Base-by-base conservation (phyloP, 2,888 invertebrate species). In the Busseola fusca region DNA sequence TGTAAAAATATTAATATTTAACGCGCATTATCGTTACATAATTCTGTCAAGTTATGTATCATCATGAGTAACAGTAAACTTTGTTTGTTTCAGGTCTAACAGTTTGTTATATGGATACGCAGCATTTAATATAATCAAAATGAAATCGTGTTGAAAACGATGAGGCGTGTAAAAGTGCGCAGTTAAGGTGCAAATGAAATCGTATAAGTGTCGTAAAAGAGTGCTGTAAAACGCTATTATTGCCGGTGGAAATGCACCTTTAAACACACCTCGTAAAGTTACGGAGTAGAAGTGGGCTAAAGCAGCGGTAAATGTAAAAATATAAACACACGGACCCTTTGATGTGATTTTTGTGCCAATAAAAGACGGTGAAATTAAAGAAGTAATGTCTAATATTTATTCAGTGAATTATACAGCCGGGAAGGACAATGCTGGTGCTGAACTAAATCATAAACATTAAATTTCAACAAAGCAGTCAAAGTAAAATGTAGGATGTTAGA, bases 181-280 rank as follows among this genome's bases (percentile, higher is more conserved):
- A 54, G 65, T 82, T 76, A 69, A 82, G 54, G 72, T 79, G 83
- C 67, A 68, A 72, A 81, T 79, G 64, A 81, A 82, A 82, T 68
- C 58, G 69, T 75, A 59, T 64, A 64, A 64, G 65, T 34, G 72
- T 72, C 66, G 69, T 80, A 64, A 81, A 77, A 59, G 50, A 30
- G 52, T 59, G 79, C 60, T 60, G 56, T 78, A 74, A 78, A 67
- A 10, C 34, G 69, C 25, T 74, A 34, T 18, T 74, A 34, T 18
- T 64, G 30, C 1, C 57, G 45, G n/a, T 52, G 37, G 30, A 40
- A 64, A 62, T 59, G 69, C 78, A 69, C 66, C 64, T 58, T 52
- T 64, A 6, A 63, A 58, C 56, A 64, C 66, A 68, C 45, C 56
- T 62, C 69, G 60, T 74, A 62, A 63, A 58, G 25, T 48, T n/a